Base-by-base conservation (phyloP, 2,797 vertebrate genomes). In the Trichosurus vulpecula region DNA sequence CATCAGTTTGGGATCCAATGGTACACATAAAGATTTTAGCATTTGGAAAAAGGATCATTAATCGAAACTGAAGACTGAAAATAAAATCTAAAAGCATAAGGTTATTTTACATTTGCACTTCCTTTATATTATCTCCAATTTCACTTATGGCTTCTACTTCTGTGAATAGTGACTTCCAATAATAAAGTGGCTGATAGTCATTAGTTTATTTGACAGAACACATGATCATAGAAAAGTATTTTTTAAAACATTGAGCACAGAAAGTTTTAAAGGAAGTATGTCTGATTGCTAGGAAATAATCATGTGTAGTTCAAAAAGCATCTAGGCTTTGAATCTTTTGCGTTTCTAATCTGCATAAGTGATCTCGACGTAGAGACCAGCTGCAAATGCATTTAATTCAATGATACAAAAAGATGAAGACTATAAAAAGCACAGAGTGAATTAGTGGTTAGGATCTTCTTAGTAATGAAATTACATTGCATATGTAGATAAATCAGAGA, bases 311-410 rank as follows among this genome's bases (percentile, higher is more conserved):
- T 57, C 92, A 98, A 95, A 91, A 97, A 58, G 51, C 98, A 91
- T 2, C 52, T 51, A 4, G 0, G 29, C 25, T 98, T 96, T 66
- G 90, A 81, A 61, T 47, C 87, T 92, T 98, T 95, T 66, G 95
- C 96, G 90, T 96, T 97, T 97, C 89, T 81, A 74, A 96, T 97
- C 95, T 97, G 8, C 29, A 74, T 95, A 95, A 98, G 95, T 91
- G 52, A 93, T 96, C 87, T 8, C 93, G 95, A 94, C 30, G 93
- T 2, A 14, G 31, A 98, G 96, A 94, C 54, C 94, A 97, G 91
- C 91, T 98, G 93, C 47, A 98, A 95, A 97, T 96, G 95, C 54
- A 30, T 96, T 96, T 95, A 81, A 22, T 97, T 96, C 97, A 92
- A 94, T 94, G 90, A 95, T 95, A 95, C 19, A 55, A 10, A 96